phyloP scores from a whole-genome alignment of 2,888 invertebrate species.

The Poecilus cupreus region DNA sequence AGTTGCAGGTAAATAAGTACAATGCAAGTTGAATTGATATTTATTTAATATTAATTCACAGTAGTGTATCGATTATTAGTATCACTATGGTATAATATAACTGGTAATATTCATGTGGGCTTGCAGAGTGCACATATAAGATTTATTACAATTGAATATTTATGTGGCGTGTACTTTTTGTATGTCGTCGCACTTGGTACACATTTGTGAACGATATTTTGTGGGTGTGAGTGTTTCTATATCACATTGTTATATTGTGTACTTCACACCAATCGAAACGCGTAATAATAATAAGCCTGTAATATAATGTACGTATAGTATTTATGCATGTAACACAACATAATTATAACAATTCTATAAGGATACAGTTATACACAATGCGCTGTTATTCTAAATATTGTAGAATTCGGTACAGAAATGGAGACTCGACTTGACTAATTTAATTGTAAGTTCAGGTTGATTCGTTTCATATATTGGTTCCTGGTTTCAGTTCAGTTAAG shows the following conservation, averaged over 20 bases:
- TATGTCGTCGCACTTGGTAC: constrained; percentile 30
- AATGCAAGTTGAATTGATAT: constrained; percentile 70
- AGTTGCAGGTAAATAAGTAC: constrained; percentile 66
- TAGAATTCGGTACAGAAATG: constrained; percentile 30
- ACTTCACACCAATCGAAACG: constrained; percentile 46
- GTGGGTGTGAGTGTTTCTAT: constrained; percentile 39
- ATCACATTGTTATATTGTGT: constrained; percentile 57
- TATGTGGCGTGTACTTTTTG: constrained; percentile 20
- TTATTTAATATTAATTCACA: constrained; percentile 71
- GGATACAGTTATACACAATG: constrained; percentile 57
- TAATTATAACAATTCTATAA: constrained; percentile 56
- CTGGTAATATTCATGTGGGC: constrained; percentile 46
- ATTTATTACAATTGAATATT: constrained; percentile 45
- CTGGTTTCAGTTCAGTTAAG: background rate
- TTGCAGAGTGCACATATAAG: constrained; percentile 58
- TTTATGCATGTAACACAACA: constrained; percentile 49
- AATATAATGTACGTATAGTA: constrained; percentile 54
- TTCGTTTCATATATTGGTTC: background rate
- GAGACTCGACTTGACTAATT: background rate
- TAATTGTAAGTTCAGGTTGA: background rate
- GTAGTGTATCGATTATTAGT: constrained; percentile 72
- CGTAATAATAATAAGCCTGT: constrained; percentile 55
- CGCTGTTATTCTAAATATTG: constrained; percentile 52
- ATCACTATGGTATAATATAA: constrained; percentile 62
- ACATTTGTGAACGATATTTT: constrained; percentile 22